Conservation (phyloP, 2,888 invertebrate species). For the Heliconius ethilla region DNA sequence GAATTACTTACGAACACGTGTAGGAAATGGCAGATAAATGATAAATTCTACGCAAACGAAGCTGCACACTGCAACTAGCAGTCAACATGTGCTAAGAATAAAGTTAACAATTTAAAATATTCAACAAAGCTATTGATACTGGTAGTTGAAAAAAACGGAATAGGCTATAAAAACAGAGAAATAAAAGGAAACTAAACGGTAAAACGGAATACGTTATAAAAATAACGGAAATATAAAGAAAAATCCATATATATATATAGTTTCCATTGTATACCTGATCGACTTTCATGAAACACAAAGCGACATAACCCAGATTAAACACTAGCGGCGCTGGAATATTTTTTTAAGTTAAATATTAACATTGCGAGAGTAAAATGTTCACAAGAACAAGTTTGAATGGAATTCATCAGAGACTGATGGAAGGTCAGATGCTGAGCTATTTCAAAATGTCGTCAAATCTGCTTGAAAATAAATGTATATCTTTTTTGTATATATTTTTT, state of each 20-base stretch:
- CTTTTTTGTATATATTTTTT: not conserved
- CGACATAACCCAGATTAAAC: conserved; percentile 28
- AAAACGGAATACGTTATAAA: not conserved
- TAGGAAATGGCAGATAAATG: not conserved
- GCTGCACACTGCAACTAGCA: not conserved
- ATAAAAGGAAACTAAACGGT: not conserved
- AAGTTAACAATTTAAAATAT: not conserved
- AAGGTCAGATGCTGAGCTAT: not conserved
- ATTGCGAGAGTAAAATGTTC: conserved; percentile 35
- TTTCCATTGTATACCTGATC: conserved; percentile 9
- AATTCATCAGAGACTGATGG: conserved; percentile 23
- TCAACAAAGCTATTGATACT: not conserved
- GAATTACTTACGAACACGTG: too few relatives aligned
- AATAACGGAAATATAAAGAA: not conserved
- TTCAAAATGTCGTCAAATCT: not conserved
- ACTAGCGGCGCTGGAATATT: conserved; percentile 12
- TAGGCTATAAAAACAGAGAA: not conserved
- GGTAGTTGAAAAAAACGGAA: not conserved
- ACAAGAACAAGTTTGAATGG: conserved; percentile 23
- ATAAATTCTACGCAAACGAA: too few relatives aligned
- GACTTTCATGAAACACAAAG: conserved; percentile 20
- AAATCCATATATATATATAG: conserved; percentile 3
- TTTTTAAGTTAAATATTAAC: conserved; percentile 36
- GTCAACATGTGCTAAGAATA: not conserved
- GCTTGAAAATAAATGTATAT: not conserved